Percentiles rank a stretch among this genome's conserved stretches.
Conservation (phyloP, 1,140 invertebrate genomes). For the Aphaenogaster rudis region DNA sequence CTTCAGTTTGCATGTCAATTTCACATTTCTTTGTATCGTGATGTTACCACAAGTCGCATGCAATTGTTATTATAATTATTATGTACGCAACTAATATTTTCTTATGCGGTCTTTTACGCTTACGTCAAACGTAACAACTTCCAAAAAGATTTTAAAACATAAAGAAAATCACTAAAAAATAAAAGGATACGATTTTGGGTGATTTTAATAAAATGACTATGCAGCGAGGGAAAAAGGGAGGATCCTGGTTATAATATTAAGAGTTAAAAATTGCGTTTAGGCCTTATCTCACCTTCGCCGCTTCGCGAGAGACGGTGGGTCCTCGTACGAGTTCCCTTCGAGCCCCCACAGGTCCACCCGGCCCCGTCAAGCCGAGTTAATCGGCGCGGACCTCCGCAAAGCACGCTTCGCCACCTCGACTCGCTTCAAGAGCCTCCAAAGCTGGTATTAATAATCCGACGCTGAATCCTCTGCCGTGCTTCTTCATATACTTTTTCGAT, state of each 20-base stretch:
- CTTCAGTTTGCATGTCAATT: neutral
- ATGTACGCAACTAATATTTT: neutral
- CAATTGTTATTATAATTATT: neutral
- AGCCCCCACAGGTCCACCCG: slow-evolving; percentile 44
- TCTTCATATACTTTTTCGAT: slow-evolving; percentile 63
- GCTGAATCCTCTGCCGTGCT: slow-evolving; percentile 47
- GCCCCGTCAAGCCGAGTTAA: slow-evolving; percentile 75
- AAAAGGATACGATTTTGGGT: slow-evolving; percentile 22
- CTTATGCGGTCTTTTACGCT: neutral
- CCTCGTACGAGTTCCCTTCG: slow-evolving; percentile 2
- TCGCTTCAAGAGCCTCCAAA: slow-evolving; percentile 67
- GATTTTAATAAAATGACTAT: slow-evolving; percentile 30
- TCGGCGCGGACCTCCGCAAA: slow-evolving; percentile 76
- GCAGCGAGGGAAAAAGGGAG: neutral
- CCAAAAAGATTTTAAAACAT: neutral
- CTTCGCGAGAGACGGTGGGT: slow-evolving; percentile 42
- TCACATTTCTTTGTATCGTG: neutral
- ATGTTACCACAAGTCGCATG: neutral
- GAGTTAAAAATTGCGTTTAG: slow-evolving; percentile 72
- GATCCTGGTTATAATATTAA: slow-evolving; percentile 57
- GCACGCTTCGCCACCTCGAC: slow-evolving; percentile 76
- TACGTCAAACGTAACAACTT: neutral
- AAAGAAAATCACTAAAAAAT: slow-evolving; percentile 10
- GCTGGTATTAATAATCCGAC: slow-evolving; percentile 76
- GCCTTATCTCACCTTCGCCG: slow-evolving; percentile 46